A percentile compares a stretch with the other conserved stretches of the same genome.
These are phyloP conservation scores for Penaeus japonicus DNA, from an alignment of 1,140 invertebrate genomes.

Conservation along the genomic window DNA sequence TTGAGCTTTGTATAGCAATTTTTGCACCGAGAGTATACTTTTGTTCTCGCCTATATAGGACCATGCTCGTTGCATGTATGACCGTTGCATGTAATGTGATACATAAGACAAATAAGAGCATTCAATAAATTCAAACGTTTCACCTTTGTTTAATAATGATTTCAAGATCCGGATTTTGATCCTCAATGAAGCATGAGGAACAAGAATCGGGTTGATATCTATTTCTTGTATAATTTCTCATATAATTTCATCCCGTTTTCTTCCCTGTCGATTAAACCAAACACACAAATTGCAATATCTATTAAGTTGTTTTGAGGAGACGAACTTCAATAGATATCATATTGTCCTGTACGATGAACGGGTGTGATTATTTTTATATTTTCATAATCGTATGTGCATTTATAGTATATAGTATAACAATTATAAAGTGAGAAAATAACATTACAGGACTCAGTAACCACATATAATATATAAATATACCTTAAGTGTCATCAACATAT, in stretches of 20 bases:
- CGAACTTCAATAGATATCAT: constrained; percentile 7
- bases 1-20: too few relatives aligned
- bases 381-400: constrained; percentile 28
- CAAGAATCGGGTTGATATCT: constrained; percentile 24
- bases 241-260: background rate
- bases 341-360: background rate
- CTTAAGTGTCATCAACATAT: too few relatives aligned
- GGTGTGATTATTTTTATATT: constrained; percentile 33
- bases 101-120: background rate
- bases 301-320: constrained; percentile 28
- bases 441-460: background rate
- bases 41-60: too few relatives aligned
- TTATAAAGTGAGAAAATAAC: background rate
- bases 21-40: too few relatives aligned
- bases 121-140: background rate
- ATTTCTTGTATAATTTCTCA: background rate
- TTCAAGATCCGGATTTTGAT: constrained; percentile 26
- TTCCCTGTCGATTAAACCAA: background rate
- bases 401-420: background rate
- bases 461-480: background rate
- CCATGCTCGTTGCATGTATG: too few relatives aligned
- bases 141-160: background rate
- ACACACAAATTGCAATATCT: background rate
- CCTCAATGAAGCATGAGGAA: constrained; percentile 48
- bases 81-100: background rate